These are phyloP conservation scores for Chauna torquata DNA, from an alignment of 2,113 vertebrate genomes.

Conservation along the genomic window DNA sequence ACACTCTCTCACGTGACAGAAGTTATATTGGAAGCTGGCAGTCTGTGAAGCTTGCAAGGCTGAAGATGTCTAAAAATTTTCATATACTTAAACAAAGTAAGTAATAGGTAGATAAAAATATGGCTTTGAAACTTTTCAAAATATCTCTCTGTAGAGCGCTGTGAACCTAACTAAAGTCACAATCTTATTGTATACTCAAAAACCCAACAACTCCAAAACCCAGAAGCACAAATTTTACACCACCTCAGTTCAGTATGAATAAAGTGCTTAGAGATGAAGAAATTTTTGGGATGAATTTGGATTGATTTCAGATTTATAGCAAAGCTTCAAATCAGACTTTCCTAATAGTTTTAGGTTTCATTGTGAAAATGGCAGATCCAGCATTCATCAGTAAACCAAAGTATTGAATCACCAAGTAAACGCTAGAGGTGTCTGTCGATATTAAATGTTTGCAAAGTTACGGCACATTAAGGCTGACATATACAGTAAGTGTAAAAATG, in stretches of 20 bases:
- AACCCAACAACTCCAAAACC: neutral
- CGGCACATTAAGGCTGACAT: neutral
- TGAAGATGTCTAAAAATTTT: constrained; percentile 10
- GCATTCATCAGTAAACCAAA: constrained; percentile 5
- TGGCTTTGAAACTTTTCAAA: neutral
- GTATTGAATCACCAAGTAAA: constrained; percentile 3
- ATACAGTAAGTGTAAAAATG: constrained; percentile 15
- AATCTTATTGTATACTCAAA: neutral
- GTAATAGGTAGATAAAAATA: neutral
- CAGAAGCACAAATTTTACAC: neutral
- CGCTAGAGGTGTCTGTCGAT: neutral
- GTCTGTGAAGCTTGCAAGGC: neutral
- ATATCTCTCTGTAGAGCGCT: neutral
- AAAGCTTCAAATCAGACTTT: neutral
- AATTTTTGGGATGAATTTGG: neutral
- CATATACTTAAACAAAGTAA: neutral
- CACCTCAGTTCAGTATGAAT: neutral
- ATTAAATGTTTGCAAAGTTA: neutral
- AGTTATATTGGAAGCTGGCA: constrained; percentile 13
- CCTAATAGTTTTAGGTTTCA: neutral
- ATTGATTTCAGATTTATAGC: neutral
- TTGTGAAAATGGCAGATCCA: neutral
- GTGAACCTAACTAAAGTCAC: neutral
- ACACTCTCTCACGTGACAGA: neutral
- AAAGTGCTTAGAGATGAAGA: neutral